Conservation (phyloP, 2,113 vertebrate species). For the Anguilla rostrata region DNA sequence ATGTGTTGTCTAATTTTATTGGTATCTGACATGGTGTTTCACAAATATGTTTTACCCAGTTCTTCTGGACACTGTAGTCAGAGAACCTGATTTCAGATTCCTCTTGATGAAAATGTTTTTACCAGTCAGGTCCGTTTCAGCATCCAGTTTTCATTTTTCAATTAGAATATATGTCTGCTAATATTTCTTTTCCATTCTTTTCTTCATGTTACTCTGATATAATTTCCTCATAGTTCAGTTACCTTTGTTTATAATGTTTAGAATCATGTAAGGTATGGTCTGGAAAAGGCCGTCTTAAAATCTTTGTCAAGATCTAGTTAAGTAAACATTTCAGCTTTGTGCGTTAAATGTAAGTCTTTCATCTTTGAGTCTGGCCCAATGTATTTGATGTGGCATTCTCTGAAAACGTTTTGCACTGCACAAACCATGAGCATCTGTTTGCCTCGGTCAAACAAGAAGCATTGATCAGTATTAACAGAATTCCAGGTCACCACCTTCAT, state of each 20-base stretch:
- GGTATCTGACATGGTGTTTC: no score
- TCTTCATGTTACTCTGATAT: neutral
- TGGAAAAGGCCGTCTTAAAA: neutral
- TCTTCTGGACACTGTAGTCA: no score
- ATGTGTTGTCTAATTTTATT: no score
- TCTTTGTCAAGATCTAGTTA: neutral
- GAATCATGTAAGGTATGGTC: neutral
- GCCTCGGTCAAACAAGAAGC: neutral
- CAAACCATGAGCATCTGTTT: neutral
- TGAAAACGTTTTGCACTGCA: neutral
- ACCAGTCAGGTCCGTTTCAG: no score
- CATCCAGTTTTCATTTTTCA: no score
- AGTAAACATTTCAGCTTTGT: neutral
- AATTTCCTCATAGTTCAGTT: neutral
- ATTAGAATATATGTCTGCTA: no score
- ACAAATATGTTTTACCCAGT: no score
- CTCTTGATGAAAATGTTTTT: no score
- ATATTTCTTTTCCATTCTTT: neutral
- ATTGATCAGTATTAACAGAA: neutral
- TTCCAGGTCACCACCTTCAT: conserved; percentile 10
- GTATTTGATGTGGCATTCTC: neutral
- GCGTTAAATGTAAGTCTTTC: neutral
- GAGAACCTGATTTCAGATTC: no score
- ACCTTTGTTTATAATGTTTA: neutral
- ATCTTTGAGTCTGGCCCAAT: neutral